Evolutionary conservation across 2,888 invertebrate species (phyloP), one percentile per base, ranked within the genome.

Genomic region (Ochropleura leucogaster): DNA sequence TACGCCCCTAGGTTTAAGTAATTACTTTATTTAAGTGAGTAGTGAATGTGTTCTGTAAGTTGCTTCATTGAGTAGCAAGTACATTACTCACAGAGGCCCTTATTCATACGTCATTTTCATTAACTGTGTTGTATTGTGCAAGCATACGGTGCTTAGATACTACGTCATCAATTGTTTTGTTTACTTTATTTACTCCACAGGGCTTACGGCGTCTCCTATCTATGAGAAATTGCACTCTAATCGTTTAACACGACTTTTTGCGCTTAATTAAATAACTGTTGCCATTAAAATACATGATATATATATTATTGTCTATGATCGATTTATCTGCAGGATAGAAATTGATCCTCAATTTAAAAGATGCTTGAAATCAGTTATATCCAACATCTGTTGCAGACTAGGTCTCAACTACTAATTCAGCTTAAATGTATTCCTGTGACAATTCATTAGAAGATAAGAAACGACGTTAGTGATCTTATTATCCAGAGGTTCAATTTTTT

Each of bases 31-130:
- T 42, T 59, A 57, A 72, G 66, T 70, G 68, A 68, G 64, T 65
- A 75, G 83, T 83, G 83, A 77, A 81, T 77, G 72, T 87, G 67
- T 82, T 84, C 57, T 73, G 78, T 59, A 65, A 72, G 57, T 55
- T 64, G 46, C 46, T 59, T 59, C 18, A 65, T 60, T 42, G 10
- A 3, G 42, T 79, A 42, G 53, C 62, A 49, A 59, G 49, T 70
- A 67, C 44, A 51, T 51, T 49, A 51, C n/a, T 53, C 74, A 81
- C 14, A 55, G 62, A 64, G 72, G 69, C 79, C 74, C 73, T 70
- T 73, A 64, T 8, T 85, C 68, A 64, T 79, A 80, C 65, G 74
- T 73, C 71, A 72, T 51, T 64, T 65, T 73, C 71, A 72, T 51
- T 64, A 68, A 55, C 42, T 60, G 57, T 47, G 53, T 75, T 68